Conservation (phyloP, 1,140 invertebrate genomes). For the Pemphigus obesinymphae region DNA sequence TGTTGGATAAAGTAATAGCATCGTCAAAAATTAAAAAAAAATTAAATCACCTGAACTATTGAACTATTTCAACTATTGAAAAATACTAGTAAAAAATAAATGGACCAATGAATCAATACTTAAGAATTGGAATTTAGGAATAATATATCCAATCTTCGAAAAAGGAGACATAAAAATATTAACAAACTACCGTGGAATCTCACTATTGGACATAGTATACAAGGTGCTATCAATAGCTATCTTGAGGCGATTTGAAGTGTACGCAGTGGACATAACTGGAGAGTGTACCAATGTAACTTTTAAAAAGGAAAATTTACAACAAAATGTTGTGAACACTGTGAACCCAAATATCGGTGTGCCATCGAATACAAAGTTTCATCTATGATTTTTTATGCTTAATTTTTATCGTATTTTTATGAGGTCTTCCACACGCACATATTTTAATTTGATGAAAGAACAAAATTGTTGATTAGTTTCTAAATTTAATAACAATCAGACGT, state of each 20-base stretch:
- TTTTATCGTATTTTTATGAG: too few species aligned
- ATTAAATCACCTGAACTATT: not conserved
- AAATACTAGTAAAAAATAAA: not conserved
- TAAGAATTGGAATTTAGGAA: not conserved
- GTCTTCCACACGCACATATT: too few species aligned
- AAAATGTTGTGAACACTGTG: too few species aligned
- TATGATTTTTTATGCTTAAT: too few species aligned
- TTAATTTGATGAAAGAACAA: too few species aligned
- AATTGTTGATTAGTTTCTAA: too few species aligned
- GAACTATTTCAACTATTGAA: not conserved
- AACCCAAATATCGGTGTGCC: too few species aligned
- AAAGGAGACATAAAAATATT: not conserved
- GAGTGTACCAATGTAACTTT: not conserved
- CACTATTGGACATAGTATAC: not conserved
- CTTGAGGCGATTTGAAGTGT: not conserved
- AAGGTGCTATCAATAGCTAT: not conserved
- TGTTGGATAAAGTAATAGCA: too few species aligned
- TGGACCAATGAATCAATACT: not conserved
- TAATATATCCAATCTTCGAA: not conserved
- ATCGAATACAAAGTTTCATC: too few species aligned
- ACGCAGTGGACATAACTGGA: not conserved
- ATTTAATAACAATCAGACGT: too few species aligned
- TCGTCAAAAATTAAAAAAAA: not conserved
- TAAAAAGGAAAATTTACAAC: too few species aligned
- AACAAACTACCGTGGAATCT: not conserved